phyloP scores from a whole-genome alignment of 2,113 vertebrate genomes.

The Gambusia affinis region DNA sequence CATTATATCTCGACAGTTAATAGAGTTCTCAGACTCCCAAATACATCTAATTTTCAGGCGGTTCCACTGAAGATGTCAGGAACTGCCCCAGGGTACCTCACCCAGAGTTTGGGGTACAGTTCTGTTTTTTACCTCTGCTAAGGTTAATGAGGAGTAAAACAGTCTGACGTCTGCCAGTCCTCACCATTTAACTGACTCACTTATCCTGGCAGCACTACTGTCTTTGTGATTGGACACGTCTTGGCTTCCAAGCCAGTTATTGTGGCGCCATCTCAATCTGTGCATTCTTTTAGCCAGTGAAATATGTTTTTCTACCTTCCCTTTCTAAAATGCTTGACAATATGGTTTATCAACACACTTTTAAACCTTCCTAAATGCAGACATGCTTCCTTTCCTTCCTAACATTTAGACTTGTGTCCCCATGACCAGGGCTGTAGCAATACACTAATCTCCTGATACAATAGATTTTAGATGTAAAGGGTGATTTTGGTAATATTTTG shows the following conservation, averaged over 20 bases:
- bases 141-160: constrained; percentile 6
- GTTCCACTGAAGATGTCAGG: constrained; percentile 34
- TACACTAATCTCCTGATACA: no score
- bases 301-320: no score
- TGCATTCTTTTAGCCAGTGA: not conserved
- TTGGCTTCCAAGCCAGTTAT: not conserved
- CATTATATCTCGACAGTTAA: constrained; percentile 20
- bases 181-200: not conserved
- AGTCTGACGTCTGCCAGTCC: not conserved
- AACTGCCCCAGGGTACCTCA: constrained; percentile 15
- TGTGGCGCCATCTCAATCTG: not conserved
- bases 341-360: not conserved
- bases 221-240: not conserved
- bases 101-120: not conserved
- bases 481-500: no score
- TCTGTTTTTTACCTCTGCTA: not conserved
- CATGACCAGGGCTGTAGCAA: no score
- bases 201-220: not conserved
- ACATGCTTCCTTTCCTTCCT: not conserved
- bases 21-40: constrained; percentile 22
- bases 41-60: constrained; percentile 26
- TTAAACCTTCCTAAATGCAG: not conserved
- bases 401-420: no score
- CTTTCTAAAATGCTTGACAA: not conserved
- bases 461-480: no score